A percentile compares a stretch with the other conserved stretches of the same genome.
These are phyloP conservation scores for Camelus bactrianus DNA, from an alignment of 2,113 vertebrate genomes.

Conservation along the genomic window DNA sequence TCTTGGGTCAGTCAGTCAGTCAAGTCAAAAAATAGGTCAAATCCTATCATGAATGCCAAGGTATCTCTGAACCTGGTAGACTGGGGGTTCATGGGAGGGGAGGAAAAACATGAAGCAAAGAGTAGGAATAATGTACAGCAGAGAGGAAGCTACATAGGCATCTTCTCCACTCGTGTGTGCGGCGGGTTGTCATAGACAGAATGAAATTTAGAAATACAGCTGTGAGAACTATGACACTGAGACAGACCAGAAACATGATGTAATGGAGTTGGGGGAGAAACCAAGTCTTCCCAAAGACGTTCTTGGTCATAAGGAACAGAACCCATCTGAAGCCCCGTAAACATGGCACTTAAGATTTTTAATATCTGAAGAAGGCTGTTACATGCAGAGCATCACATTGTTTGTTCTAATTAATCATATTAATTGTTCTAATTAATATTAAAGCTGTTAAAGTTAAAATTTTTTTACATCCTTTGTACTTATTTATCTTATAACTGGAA, in stretches of 20 bases:
- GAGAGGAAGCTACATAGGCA: not conserved
- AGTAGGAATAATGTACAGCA: not conserved
- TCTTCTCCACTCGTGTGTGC: not conserved
- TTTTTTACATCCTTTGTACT: not conserved
- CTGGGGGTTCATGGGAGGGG: no score
- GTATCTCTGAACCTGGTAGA: not conserved
- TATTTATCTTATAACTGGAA: not conserved
- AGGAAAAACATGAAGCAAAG: not conserved
- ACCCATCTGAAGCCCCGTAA: not conserved
- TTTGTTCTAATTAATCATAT: not conserved
- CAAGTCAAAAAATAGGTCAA: not conserved
- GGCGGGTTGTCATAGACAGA: not conserved
- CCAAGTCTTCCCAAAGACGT: not conserved
- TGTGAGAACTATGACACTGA: not conserved
- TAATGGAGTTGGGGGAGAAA: not conserved
- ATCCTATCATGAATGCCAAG: not conserved
- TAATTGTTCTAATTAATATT: not conserved
- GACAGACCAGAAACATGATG: not conserved
- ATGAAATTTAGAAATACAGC: not conserved
- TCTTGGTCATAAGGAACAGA: not conserved
- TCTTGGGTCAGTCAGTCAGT: not conserved
- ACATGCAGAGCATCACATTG: not conserved
- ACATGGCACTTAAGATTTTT: not conserved
- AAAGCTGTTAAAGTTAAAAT: not conserved
- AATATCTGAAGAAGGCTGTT: not conserved